A percentile compares a stretch with the other conserved stretches of the same genome.
Conservation (phyloP, 1,140 invertebrate genomes). For the Aphaenogaster rudis region DNA sequence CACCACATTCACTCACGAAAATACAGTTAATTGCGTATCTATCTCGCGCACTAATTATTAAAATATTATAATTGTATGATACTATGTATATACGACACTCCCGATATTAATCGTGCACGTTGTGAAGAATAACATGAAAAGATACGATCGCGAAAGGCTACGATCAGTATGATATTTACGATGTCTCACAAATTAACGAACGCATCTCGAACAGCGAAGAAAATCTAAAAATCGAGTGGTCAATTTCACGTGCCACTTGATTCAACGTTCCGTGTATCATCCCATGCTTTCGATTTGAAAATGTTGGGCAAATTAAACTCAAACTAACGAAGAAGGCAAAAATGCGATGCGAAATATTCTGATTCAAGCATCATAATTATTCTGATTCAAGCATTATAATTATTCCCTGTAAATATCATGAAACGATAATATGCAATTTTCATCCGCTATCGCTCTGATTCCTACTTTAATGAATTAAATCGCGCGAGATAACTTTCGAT, state of each 20-base stretch:
- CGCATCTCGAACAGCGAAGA: background rate
- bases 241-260: background rate
- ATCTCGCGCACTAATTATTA: too few species aligned
- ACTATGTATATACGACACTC: too few species aligned
- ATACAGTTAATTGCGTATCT: too few species aligned
- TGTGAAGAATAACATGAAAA: background rate
- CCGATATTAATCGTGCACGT: background rate
- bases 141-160: background rate
- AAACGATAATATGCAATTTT: background rate
- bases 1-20: too few species aligned
- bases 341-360: background rate
- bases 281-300: background rate
- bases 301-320: background rate
- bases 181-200: background rate
- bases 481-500: background rate
- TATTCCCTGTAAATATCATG: background rate
- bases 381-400: background rate
- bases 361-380: background rate
- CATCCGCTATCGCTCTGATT: background rate
- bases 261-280: background rate
- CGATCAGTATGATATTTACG: background rate
- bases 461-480: background rate
- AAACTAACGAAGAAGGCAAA: background rate
- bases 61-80: too few species aligned
- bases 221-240: constrained; percentile 2